These are phyloP conservation scores for Venturia canescens DNA, from an alignment of 1,140 invertebrate genomes.

Conservation along the genomic window DNA sequence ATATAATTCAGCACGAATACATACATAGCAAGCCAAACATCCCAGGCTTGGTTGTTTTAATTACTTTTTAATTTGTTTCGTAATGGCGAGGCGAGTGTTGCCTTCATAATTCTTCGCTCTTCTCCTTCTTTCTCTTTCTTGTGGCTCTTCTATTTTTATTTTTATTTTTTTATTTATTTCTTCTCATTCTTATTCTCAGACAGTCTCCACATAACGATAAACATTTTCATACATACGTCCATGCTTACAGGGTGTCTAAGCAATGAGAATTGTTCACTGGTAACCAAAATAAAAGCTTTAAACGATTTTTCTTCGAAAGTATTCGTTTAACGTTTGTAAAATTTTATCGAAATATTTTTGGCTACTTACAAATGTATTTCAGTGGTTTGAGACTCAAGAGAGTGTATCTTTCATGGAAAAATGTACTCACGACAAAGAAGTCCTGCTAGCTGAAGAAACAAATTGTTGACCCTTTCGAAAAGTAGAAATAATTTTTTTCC, in stretches of 20 bases:
- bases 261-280: too few species aligned
- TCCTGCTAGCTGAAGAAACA: too few species aligned
- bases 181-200: constrained; percentile 22
- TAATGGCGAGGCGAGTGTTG: constrained; percentile 61
- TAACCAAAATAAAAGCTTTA: too few species aligned
- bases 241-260: too few species aligned
- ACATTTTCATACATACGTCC: background rate
- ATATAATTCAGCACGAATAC: background rate
- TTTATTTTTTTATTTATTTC: constrained; percentile 22
- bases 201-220: background rate
- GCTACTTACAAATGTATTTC: background rate
- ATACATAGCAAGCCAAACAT: constrained; percentile 10
- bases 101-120: constrained; percentile 61
- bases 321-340: too few species aligned
- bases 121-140: constrained; percentile 39
- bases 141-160: constrained; percentile 14
- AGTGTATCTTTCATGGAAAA: too few species aligned
- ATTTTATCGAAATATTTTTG: background rate
- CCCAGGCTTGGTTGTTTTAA: constrained; percentile 63
- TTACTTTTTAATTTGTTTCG: constrained; percentile 72
- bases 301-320: too few species aligned
- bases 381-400: too few species aligned
- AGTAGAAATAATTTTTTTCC: too few species aligned
- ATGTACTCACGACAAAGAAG: too few species aligned
- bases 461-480: too few species aligned